Evolutionary conservation across 2,888 invertebrate species (phyloP), one percentile per base, ranked within the genome.

Genomic region (Sipha maydis): DNA sequence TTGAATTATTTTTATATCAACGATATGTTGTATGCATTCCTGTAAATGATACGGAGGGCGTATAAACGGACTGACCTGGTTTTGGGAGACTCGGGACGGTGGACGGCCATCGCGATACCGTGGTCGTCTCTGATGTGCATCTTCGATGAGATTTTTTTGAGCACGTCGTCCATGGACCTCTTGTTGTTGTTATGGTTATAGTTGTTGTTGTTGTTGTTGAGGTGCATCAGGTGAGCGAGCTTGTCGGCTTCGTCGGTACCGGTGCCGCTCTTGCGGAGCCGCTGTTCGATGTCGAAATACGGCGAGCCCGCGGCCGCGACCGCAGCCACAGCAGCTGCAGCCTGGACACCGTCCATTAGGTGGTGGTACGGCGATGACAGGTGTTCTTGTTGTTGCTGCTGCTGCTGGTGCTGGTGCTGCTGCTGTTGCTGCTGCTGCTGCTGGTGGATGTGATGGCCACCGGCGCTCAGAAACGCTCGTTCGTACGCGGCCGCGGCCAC

Each of bases 121-220:
- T 85, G 95, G 91, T 91, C 91, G 80, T 95, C 95, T 91, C 95
- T 94, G 90, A 95, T 94, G 90, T 95, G 95, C 95, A 96, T 96
- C 93, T 97, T 97, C 90, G 96, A 96, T 90, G 96, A 97, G 91
- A 96, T 93, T 92, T 96, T 94, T 92, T 96, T 96, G 85, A 97
- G 93, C 77, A 97, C 97, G 93, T 97, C 97, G 93, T 97, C 97
- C 97, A 97, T 97, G 90, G 97, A 96, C 92, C 96, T 93, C 92
- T 96, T 96, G 7, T 80, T 86, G 56, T 86, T 79, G 73, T 78
- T 78, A 41, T 84, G 75, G 75, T 83, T 84, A 21, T 84, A 79
- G 21, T 88, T 88, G 31, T 88, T 48, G 61, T 86, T 86, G 78
- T 67, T 80, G 80, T 88, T 88, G 71, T 88, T 79, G 61, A 79